A percentile compares a stretch with the other conserved stretches of the same genome.
These are phyloP conservation scores for Alfaro cultratus DNA, from an alignment of 2,797 vertebrate genomes.

Conservation along the genomic window DNA sequence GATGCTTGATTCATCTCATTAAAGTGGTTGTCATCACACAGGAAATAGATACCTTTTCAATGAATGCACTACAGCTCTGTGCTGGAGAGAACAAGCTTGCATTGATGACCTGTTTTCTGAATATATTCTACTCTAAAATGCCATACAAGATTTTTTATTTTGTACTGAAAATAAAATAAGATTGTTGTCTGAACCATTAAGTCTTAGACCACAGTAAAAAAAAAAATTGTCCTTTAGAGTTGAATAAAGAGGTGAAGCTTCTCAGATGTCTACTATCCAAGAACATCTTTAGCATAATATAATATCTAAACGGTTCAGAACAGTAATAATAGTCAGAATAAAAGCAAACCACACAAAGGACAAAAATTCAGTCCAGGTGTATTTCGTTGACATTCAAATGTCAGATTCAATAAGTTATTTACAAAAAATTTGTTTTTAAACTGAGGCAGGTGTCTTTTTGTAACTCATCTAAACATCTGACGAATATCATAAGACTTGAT, in stretches of 20 bases:
- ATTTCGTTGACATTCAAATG: background rate
- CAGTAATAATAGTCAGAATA: background rate
- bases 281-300: background rate
- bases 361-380: background rate
- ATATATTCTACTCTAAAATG: background rate
- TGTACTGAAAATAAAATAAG: background rate
- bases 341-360: background rate
- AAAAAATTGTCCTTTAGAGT: background rate
- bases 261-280: background rate
- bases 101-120: background rate
- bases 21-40: slow-evolving; percentile 33
- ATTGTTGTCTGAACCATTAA: background rate
- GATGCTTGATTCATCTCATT: background rate
- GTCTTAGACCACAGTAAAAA: background rate
- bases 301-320: background rate
- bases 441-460: background rate
- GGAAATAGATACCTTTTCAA: slow-evolving; percentile 23
- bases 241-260: background rate
- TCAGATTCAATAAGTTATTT: background rate
- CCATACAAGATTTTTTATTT: background rate
- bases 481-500: background rate
- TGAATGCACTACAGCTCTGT: background rate
- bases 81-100: background rate
- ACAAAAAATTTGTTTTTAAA: background rate
- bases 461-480: background rate